Evolutionary conservation across 2,113 vertebrate genomes (phyloP).

Genomic region (Pontoporia blainvillei): DNA sequence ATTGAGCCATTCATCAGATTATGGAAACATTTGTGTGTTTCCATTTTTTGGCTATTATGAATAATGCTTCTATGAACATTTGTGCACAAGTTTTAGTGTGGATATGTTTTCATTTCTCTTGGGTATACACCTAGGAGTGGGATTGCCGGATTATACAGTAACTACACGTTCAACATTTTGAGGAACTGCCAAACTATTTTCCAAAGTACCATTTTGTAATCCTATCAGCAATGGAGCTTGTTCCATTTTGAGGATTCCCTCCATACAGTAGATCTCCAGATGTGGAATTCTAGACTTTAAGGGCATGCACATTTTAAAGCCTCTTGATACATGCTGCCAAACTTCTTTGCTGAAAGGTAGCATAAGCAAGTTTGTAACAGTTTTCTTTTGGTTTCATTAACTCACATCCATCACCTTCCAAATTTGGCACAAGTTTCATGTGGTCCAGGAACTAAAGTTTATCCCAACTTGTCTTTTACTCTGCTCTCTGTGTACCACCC

Average conservation of each 20-base stretch:
- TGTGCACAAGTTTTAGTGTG: not conserved
- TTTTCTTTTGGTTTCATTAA: not conserved
- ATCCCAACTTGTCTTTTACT: not conserved
- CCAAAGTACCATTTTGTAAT: not conserved
- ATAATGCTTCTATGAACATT: not conserved
- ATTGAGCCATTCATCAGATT: not conserved
- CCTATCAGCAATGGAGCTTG: not conserved
- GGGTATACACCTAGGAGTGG: not conserved
- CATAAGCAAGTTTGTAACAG: not conserved
- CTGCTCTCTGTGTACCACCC: not conserved
- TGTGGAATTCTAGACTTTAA: not conserved
- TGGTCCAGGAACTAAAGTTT: not conserved
- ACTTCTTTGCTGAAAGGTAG: not conserved
- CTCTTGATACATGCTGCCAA: not conserved
- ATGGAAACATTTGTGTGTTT: not conserved
- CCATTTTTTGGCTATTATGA: not conserved
- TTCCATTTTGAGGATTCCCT: not conserved
- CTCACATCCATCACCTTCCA: not conserved
- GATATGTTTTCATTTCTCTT: not conserved
- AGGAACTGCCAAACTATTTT: not conserved
- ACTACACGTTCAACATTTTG: not conserved
- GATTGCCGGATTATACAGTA: not conserved
- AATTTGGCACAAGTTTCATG: not conserved
- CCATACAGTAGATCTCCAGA: not conserved
- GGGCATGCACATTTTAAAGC: not conserved